Base-by-base conservation (phyloP, 1,140 invertebrate genomes). In the Saccostrea echinata region DNA sequence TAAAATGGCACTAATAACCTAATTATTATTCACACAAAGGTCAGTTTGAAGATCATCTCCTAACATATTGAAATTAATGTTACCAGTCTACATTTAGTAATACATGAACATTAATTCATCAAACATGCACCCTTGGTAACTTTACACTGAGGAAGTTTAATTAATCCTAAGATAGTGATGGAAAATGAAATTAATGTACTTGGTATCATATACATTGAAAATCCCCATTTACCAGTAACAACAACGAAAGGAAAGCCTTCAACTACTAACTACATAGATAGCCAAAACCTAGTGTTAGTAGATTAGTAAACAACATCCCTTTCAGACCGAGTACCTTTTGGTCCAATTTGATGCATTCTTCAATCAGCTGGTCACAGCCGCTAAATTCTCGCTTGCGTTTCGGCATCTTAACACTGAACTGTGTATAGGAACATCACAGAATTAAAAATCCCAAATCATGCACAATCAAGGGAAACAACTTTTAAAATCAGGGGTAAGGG, bases 331-430 rank as follows among this genome's bases (percentile, higher is more conserved):
- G 68, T 71, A 71, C 68, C 68, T 71, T 71, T 27, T 71, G 68
- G 12, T 71, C 68, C 68, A 71, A 71, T 30, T 13, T 27, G 68
- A 71, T 71, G 68, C 68, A 71, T 16, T 71, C 68, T 16, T 71
- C 68, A 16, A 71, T 71, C 68, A 71, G 68, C 27, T 71, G 68
- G 30, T 71, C 68, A 30, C 68, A 71, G 68, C 68, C 68, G 27
- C 68, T 71, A 27, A 71, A 71, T 33, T 71, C 27, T 30, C 27
- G 30, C 8, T 71, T 71, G 13, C 27, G 68, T 71, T 71, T 71
- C 27, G 68, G 24, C 68, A 71, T 71, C 30, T 16, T 71, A 71
- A 71, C 27, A 33, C 30, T 27, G 30, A 30, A 16, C 68, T 71
- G 68, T 71, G 24, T 61, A 71, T 33, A 71, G 30, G 57, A 71